Conservation (phyloP, 1,140 invertebrate species). For the Teleogryllus occipitalis region DNA sequence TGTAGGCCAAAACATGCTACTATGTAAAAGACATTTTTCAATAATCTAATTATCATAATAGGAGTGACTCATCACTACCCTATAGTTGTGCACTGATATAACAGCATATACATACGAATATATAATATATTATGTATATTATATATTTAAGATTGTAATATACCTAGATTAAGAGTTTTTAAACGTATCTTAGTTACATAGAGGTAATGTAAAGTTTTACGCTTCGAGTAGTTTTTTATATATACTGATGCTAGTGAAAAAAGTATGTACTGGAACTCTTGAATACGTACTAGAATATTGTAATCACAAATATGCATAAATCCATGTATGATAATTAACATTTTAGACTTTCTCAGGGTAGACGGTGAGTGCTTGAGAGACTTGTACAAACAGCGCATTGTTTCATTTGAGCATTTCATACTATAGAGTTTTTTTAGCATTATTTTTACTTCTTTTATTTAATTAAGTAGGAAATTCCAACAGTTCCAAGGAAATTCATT, state of each 20-base stretch:
- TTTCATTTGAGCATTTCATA: background rate
- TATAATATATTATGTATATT: too few species aligned
- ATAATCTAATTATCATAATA: too few species aligned
- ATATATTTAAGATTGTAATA: background rate
- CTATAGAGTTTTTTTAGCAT: too few species aligned
- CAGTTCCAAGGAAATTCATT: background rate
- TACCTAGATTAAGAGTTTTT: background rate
- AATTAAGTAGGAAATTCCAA: too few species aligned
- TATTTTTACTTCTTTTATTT: too few species aligned
- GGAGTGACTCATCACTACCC: background rate
- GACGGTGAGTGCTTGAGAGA: background rate
- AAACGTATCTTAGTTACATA: background rate
- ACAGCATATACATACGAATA: too few species aligned
- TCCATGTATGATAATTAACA: background rate
- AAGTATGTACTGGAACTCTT: background rate
- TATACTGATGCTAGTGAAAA: background rate
- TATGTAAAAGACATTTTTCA: too few species aligned
- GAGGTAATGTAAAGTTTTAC: background rate
- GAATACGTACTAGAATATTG: background rate
- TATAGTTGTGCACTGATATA: background rate
- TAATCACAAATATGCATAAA: background rate
- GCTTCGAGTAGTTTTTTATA: background rate
- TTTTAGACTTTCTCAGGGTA: background rate
- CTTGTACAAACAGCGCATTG: background rate
- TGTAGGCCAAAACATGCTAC: background rate